Base-by-base conservation (phyloP, 2,888 invertebrate genomes). In the Agrilus biguttatus region DNA sequence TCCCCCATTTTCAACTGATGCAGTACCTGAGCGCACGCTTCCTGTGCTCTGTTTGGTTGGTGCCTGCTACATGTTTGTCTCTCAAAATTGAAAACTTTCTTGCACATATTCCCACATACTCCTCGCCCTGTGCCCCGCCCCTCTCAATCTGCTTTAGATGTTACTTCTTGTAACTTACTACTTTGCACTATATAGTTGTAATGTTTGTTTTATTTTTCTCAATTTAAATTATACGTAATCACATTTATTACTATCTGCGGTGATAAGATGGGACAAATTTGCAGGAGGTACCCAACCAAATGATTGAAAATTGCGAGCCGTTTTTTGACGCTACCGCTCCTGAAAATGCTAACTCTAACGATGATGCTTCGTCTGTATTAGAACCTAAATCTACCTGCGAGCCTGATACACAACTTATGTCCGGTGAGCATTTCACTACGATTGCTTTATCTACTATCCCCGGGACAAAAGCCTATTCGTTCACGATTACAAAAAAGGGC, bases 11-110 rank as follows among this genome's bases (percentile, higher is more conserved):
- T 57, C 58, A 53, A 57, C 48, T 44, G 52, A 48, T 51, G 51
- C 52, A 54, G 55, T 53, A 51, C 55, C 54, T 47, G 51, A 56
- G 54, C 57, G 60, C 63, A 63, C 62, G 63, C 63, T 64, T 62
- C 51, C 56, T 63, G 60, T 62, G 61, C 58, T 59, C 56, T 57
- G 56, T 61, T 64, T 66, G 68, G 67, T 68, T 67, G 69, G 66
- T 66, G 68, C 67, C 68, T 74, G 63, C 60, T 63, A 57, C 73
- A 72, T 68, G 72, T 72, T 69, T 68, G 64, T 71, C 68, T 56
- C 67, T 68, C 70, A 66, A 63, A 70, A 67, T 54, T 55, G 52
- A 55, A 51, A 51, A 51, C 52, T 69, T 68, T 69, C 62, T 67
- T 56, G 55, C 59, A 59, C 63, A 28, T 10, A 40, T 49, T 47